Evolutionary conservation across 2,113 vertebrate genomes (phyloP), one percentile per base, ranked within the genome.

Genomic region (Poicephalus gulielmi): DNA sequence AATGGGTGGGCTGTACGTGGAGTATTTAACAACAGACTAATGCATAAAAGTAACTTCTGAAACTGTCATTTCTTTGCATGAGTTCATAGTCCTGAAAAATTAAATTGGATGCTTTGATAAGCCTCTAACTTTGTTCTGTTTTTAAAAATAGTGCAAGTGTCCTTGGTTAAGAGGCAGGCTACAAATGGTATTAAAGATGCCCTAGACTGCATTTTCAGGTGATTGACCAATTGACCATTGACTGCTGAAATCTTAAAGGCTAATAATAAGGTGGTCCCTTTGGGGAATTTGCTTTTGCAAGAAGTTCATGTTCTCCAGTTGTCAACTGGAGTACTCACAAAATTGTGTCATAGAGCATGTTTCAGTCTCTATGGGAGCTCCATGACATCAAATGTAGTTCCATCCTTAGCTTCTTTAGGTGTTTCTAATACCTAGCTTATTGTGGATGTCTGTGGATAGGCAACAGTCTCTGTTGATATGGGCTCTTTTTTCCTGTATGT

Each of bases 21-120:
- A 84, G 90, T 33, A 70, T 59, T 92, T 92, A 95, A 94, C 28
- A 7, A 92, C 84, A 94, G 59, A 46, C 62, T 77, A 66, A 78
- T 66, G 55, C 66, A 37, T 63, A 37, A 80, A 92, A 90, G 81
- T 67, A 83, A 75, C 91, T 91, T 96, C 71, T 62, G 69, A 47
- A 91, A 76, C 49, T 73, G 25, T 86, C 18, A 74, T 82, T 80
- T 84, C n/a, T 84, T 79, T 78, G 5, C 16, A 5, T 35, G 43
- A 94, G 19, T 92, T 96, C 17, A 10, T 31, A 71, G 83, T 67
- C 63, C 62, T 94, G 86, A 82, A 68, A 71, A 86, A 74, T 55
- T 23, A 37, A 79, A 71, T n/a, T 33, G 12, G 37, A 43, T 86
- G 39, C 37, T 57, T 66, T 82, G 49, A 30, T 83, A 64, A 80